These are phyloP conservation scores for Spilarctia lutea DNA, from an alignment of 2,888 invertebrate genomes.

Conservation along the genomic window DNA sequence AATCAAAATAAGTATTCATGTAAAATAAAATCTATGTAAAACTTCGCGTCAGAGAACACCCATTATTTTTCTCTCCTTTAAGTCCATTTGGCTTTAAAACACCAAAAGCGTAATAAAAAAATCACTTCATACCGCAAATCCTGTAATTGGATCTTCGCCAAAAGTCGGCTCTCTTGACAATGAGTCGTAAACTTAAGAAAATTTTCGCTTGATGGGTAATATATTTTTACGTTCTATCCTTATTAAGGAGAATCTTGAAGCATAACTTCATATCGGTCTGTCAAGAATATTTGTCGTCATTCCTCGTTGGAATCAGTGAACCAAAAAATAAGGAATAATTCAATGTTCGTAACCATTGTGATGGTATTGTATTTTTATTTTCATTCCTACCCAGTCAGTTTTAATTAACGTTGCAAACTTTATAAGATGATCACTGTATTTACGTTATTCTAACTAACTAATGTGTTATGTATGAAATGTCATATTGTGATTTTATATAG, in stretches of 20 bases:
- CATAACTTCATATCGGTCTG: constrained; percentile 48
- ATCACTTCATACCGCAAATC: constrained; percentile 47
- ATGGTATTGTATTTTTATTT: constrained; percentile 33
- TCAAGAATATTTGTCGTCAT: constrained; percentile 42
- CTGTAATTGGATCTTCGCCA: constrained; percentile 51
- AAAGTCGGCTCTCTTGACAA: constrained; percentile 50
- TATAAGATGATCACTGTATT: neutral
- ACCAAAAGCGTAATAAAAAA: constrained; percentile 42
- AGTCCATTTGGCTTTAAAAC: constrained; percentile 36
- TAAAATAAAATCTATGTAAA: neutral
- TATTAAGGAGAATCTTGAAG: constrained; percentile 42
- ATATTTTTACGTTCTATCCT: constrained; percentile 51
- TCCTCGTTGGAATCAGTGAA: constrained; percentile 43
- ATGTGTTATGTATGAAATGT: neutral
- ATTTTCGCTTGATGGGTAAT: constrained; percentile 52
- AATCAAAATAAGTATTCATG: neutral
- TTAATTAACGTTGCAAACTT: neutral
- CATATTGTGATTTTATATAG: neutral
- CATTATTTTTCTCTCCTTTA: constrained; percentile 30
- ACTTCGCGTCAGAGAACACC: neutral
- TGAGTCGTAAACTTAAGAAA: constrained; percentile 54
- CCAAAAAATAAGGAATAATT: constrained; percentile 51
- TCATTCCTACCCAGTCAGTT: neutral
- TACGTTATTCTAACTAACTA: neutral
- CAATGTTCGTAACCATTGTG: constrained; percentile 39